Base-by-base conservation (phyloP, 2,888 invertebrate genomes). In the Drosophila lutescens region DNA sequence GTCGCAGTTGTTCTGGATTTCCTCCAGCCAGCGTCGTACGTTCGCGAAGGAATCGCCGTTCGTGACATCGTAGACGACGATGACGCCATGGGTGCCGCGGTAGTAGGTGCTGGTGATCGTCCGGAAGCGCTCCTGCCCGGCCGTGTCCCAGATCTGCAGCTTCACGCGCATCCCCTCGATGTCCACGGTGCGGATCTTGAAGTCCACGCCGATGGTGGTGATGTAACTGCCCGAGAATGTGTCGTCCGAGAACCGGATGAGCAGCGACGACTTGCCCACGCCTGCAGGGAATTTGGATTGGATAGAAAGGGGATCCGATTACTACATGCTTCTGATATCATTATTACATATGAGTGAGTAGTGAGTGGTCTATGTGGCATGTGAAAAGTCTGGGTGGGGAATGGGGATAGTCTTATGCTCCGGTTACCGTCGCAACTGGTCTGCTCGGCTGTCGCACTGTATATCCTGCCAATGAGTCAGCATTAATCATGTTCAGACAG, bases 81-180 rank as follows among this genome's bases (percentile, higher is more conserved):
- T 98, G 73, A 99, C 99, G 72, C 99, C 99, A 93, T 99, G 99
- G 51, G 99, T 99, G 61, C 99, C 99, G 91, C 99, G 94, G 92
- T 99, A 99, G 93, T 99, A 98, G 74, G 99, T 99, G 92, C 99
- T 98, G 66, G 99, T 99, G 89, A 99, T 99, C 68, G 99, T 99
- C 90, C 99, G 94, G 93, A 99, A 99, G 89, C 98, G 94, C 93
- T 99, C 98, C 93, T 99, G 98, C 1, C 98, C 98, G 66, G 98
- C 98, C 38, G 98, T 98, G 93, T 98, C 98, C 99, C 99, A 99
- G 91, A 99, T 99, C 93, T 98, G 98, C 79, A 98, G 93, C 93
- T 98, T 98, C 54, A 98, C 97, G 91, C 96, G 94, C 91, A 97
- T 96, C 67, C 97, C 97, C 90, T 97, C 96, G 88, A 98, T 95